Base-by-base conservation (phyloP, 1,140 invertebrate species). In the Drosophila aff. region DNA sequence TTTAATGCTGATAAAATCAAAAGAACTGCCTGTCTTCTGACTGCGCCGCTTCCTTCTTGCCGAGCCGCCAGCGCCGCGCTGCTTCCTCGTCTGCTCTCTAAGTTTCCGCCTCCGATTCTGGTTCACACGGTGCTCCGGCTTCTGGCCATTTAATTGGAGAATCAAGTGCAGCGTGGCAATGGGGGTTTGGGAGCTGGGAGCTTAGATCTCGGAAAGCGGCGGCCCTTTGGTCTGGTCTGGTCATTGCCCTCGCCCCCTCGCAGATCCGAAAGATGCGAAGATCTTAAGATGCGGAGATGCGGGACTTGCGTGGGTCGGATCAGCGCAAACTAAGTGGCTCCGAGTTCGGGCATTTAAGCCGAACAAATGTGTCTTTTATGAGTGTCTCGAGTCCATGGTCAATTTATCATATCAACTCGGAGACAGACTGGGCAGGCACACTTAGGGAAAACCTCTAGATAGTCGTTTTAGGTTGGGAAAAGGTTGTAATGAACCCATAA, bases 321-420 rank as follows among this genome's bases (percentile, higher is more conserved):
- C 85, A 90, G 81, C 83, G 61, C 81, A 57, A 84, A 85, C 80
- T 89, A 89, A 90, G 85, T 90, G 83, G 76, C 82, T 69, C 76
- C 44, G 75, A 52, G 44, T 33, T 50, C 26, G 50, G 76, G 76
- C 66, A 55, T 79, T 84, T 84, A 84, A 84, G 81, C 73, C 79
- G 71, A 68, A 84, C 78, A 73, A 84, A 84, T 84, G 82, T 67
- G 63, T 52, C 64, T 72, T 85, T 86, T 78, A 77, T 78, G 75
- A 78, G 74, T 77, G 73, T 67, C 82, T 71, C 78, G 46, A 59
- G 53, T 60, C 80, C 84, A 90, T 60, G 85, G 85, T 90, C 81
- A 90, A 90, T 90, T 90, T 90, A 90, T 90, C 85, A 90, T 90
- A 79, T 67, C 57, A 55, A 62, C 58, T 61, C 18, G 50, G 40